phyloP scores from a whole-genome alignment of 2,888 invertebrate species.

The Resseliella maxima region DNA sequence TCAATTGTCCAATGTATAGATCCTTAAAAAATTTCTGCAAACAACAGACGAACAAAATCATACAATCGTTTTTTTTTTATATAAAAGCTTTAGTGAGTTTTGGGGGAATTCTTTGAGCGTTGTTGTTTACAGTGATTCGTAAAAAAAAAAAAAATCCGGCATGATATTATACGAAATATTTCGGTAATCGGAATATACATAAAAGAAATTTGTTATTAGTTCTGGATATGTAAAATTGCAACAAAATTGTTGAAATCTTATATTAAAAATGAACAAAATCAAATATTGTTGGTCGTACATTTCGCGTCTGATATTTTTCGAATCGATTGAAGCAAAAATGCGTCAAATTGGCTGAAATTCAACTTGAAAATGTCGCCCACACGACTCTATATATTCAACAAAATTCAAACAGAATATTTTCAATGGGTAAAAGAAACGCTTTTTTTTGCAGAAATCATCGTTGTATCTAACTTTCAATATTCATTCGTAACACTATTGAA shows the following conservation, averaged over 20 bases:
- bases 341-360: neutral
- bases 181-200: neutral
- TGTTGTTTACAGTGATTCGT: too few relatives aligned
- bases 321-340: neutral
- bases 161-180: neutral
- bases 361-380: conserved; percentile 39
- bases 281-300: neutral
- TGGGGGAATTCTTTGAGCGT: too few relatives aligned
- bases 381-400: conserved; percentile 38
- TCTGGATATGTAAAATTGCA: neutral
- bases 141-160: too few relatives aligned
- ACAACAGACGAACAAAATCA: neutral
- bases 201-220: neutral
- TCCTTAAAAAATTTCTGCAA: neutral
- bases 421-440: too few relatives aligned
- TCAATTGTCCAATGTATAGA: neutral
- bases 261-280: neutral
- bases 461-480: conserved; percentile 7
- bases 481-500: neutral
- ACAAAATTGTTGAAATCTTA: conserved; percentile 16
- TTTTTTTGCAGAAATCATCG: neutral
- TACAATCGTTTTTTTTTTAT: neutral
- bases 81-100: neutral
- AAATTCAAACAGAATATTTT: too few relatives aligned
- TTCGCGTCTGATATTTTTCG: neutral